Evolutionary conservation across 2,113 vertebrate species (phyloP), one percentile per base, ranked within the genome.

Genomic region (Cyanistes caeruleus): DNA sequence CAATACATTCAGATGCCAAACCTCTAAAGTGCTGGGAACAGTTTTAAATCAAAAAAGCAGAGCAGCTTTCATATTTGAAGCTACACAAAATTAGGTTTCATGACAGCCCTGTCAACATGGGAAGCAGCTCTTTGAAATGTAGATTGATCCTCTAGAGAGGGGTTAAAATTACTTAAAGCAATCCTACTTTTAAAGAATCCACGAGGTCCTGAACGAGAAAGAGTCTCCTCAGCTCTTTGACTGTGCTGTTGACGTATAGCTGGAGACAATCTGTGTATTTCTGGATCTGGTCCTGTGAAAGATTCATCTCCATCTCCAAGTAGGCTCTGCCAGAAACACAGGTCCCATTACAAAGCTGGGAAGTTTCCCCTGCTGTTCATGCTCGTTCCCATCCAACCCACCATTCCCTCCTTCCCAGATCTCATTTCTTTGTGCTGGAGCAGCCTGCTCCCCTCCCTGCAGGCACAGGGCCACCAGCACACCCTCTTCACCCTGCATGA

Each of bases 181-280:
- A 63, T 60, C 98, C 11, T 98, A 99, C 99, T 98, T 99, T 99
- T 95, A 99, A 98, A 86, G 99, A 99, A 97, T 99, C 99, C 90
- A 99, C 98, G 21, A 99, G 98, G 97, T 99, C 99, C 97, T 99
- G 99, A 93, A 99, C 99, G 1, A 99, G 99, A 94, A 99, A 99
- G 90, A 99, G 99, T 96, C 99, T 98, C 92, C 99, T 98, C 56
- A 99, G 99, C 96, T 99, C 99, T 97, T 99, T 99, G 95, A 99
- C 98, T 35, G 99, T 99, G 98, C 98, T 98, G 98, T 99, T 99
- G 96, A 98, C 93, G 6, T 99, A 99, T 93, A 99, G 98, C 93
- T 99, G 98, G 92, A 99, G 98, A 96, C 99, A 99, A 96, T 99
- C 99, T 25, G 99, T 99, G 96, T 99, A 99, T 98, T 99, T 99